These are phyloP conservation scores for Actinernus sp. DNA, from an alignment of 92 coral and sea anemone species.

Conservation along the genomic window DNA sequence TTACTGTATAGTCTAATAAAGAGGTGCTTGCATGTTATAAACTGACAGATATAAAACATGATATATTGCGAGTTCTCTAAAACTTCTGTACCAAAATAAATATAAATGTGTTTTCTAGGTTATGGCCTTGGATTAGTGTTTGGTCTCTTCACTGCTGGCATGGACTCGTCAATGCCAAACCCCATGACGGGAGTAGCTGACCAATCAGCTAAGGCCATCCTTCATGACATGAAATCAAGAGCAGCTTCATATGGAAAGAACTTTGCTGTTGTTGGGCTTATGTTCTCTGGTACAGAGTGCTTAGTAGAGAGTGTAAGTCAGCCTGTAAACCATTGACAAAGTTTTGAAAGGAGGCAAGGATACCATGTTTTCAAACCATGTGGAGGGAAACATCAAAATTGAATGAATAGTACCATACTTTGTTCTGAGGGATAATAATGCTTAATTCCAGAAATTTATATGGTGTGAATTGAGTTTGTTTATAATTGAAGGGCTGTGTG, in stretches of 20 bases:
- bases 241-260: constrained; percentile 98
- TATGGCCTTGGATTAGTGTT: constrained; percentile 97
- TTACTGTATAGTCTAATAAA: too few relatives aligned
- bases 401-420: too few relatives aligned
- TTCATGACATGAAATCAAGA: constrained; percentile 89
- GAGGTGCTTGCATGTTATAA: too few relatives aligned
- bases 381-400: background rate
- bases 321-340: background rate
- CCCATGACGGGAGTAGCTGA: constrained; percentile 94
- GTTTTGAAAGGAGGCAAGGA: background rate
- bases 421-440: too few relatives aligned
- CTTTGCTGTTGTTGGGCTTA: constrained; percentile 96
- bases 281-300: constrained; percentile 99
- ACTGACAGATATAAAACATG: too few relatives aligned
- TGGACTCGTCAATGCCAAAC: constrained; percentile 99
- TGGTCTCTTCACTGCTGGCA: constrained; percentile 98
- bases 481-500: too few relatives aligned
- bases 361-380: too few relatives aligned
- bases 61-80: too few relatives aligned
- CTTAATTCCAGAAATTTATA: too few relatives aligned
- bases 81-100: too few relatives aligned
- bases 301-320: constrained; percentile 96
- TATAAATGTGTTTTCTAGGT: constrained; percentile 70
- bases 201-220: constrained; percentile 90
- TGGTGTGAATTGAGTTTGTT: too few relatives aligned